Evolutionary conservation across 2,113 vertebrate species (phyloP).

Genomic region (Carassius auratus): DNA sequence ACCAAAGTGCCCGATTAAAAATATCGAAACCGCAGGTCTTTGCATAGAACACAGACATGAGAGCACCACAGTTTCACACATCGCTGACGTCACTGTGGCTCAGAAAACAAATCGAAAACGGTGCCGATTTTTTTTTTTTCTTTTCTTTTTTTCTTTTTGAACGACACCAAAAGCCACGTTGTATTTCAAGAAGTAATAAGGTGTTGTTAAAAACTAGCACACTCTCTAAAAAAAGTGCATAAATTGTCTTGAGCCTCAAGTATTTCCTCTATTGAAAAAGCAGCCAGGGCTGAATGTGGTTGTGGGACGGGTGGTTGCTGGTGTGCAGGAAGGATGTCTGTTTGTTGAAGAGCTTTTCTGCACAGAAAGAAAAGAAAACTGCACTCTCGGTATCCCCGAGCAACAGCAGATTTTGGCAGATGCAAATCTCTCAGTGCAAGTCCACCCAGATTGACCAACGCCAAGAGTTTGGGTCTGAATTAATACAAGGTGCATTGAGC

Average conservation of each 20-base stretch:
- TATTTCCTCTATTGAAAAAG: constrained; percentile 67
- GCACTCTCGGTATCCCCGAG: constrained; percentile 61
- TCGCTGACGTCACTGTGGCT: not conserved
- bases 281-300: constrained; percentile 33
- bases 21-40: not conserved
- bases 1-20: constrained; percentile 16
- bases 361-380: constrained; percentile 64
- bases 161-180: not conserved
- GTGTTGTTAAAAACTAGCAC: not conserved
- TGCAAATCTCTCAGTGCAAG: not conserved
- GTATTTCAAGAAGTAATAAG: not conserved
- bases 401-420: constrained; percentile 41
- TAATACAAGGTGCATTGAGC: not conserved
- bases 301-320: constrained; percentile 14
- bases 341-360: constrained; percentile 72
- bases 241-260: constrained; percentile 2
- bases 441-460: not conserved
- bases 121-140: no score
- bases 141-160: no score
- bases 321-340: constrained; percentile 74
- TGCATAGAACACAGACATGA: not conserved
- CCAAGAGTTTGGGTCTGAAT: not conserved
- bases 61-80: not conserved
- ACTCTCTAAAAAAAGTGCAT: not conserved
- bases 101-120: not conserved